A percentile compares a stretch with the other conserved stretches of the same genome.
Conservation (phyloP, 1,140 invertebrate species). For the Trigoniulus corallinus region DNA sequence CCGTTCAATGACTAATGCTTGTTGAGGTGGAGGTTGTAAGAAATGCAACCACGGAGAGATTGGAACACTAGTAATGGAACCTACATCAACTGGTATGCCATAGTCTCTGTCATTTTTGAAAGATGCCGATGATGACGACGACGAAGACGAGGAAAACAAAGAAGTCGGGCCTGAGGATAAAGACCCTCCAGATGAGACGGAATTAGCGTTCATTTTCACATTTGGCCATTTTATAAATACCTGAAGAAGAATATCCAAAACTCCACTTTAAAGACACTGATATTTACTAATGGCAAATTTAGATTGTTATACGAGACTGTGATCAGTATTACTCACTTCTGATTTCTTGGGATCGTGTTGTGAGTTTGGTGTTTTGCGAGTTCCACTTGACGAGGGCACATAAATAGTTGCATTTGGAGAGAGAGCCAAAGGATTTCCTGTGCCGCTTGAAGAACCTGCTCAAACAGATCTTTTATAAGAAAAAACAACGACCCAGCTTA, state of each 20-base stretch:
- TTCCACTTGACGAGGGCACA: not conserved
- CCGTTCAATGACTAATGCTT: constrained; percentile 74
- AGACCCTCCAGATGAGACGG: not conserved
- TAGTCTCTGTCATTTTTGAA: not conserved
- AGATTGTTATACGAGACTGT: not conserved
- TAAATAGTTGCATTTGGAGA: not conserved
- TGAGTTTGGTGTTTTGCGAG: not conserved
- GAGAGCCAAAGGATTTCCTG: not conserved
- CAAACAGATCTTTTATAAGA: no score
- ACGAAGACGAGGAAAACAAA: not conserved
- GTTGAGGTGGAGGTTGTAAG: constrained; percentile 48
- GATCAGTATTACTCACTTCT: no score
- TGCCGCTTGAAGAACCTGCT: not conserved
- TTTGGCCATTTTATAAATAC: not conserved
- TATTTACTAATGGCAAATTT: no score
- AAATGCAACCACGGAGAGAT: constrained; percentile 57
- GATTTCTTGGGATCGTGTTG: not conserved
- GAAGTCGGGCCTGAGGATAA: no score
- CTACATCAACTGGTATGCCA: no score
- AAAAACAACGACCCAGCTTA: no score
- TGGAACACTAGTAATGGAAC: constrained; percentile 9
- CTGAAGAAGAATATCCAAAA: not conserved
- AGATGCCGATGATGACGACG: not conserved
- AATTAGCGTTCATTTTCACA: not conserved
- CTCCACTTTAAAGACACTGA: not conserved